These are phyloP conservation scores for Arbacia lixula DNA, from an alignment of 53 echinoderm and acorn worm species.

Conservation along the genomic window DNA sequence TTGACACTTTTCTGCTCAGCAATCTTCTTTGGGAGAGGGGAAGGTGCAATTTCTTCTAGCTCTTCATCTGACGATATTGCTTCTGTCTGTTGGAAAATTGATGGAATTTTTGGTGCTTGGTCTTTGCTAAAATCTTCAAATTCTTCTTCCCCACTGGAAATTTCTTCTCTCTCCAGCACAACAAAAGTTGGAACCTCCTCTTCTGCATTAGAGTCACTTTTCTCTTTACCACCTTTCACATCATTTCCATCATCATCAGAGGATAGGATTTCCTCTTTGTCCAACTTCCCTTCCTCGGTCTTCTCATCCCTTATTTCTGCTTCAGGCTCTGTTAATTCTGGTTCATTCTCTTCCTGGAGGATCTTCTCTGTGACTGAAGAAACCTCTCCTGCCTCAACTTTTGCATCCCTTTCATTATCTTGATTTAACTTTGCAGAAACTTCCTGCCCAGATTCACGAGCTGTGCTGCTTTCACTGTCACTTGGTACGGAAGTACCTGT, in stretches of 20 bases:
- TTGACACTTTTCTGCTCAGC: slow-evolving; percentile 1
- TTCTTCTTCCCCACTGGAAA: slow-evolving; percentile 29
- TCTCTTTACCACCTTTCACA: background rate
- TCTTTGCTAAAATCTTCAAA: slow-evolving; percentile 21
- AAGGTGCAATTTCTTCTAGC: slow-evolving; percentile 16
- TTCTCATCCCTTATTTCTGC: background rate
- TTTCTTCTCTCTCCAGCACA: slow-evolving; percentile 30
- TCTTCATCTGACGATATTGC: slow-evolving; percentile 48
- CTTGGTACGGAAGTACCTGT: too few relatives aligned
- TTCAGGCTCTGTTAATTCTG: background rate
- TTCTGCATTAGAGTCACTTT: background rate
- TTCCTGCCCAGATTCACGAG: background rate
- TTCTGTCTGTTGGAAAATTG: slow-evolving; percentile 46
- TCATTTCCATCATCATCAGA: too few relatives aligned
- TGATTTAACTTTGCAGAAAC: too few relatives aligned
- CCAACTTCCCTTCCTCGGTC: background rate
- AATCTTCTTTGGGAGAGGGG: background rate
- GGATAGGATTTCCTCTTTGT: slow-evolving; percentile 46
- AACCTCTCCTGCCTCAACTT: background rate
- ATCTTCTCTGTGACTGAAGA: slow-evolving; percentile 2
- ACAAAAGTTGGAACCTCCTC: slow-evolving; percentile 22
- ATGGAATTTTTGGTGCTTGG: background rate
- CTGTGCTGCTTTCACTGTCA: background rate
- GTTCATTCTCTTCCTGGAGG: background rate
- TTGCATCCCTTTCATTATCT: background rate